Evolutionary conservation across 23 tunicate genomes (phyloP).

Genomic region (Halocynthia roretzi): DNA sequence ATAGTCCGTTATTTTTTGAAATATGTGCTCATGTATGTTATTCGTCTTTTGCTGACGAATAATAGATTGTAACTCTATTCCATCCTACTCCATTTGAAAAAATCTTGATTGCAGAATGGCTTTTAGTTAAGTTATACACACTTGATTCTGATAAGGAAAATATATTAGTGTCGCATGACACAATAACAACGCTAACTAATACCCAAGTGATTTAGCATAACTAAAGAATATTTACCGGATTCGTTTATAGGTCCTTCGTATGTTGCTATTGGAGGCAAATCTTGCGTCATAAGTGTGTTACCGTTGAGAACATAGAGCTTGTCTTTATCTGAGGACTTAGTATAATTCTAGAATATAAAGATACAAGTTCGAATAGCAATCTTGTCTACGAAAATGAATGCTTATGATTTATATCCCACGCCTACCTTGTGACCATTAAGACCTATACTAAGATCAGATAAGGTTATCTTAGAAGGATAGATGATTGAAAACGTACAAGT

Average conservation of each 20-base stretch:
- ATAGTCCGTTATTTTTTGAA: no score
- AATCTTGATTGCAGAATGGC: not conserved
- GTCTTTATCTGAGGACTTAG: not conserved
- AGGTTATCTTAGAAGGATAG: not conserved
- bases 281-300: not conserved
- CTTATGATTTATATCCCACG: not conserved
- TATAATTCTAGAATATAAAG: no score
- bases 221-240: not conserved
- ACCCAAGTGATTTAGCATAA: no score
- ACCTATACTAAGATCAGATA: not conserved
- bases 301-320: conserved; percentile 1
- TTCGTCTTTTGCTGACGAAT: not conserved
- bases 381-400: no score
- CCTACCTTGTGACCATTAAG: not conserved
- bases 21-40: no score
- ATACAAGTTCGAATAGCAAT: no score
- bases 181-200: no score
- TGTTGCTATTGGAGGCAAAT: not conserved
- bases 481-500: conserved; percentile 2
- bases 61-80: not conserved
- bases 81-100: not conserved
- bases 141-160: no score
- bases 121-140: not conserved
- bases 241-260: conserved; percentile 1
- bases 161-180: no score